Percentiles rank a stretch among this genome's conserved stretches.
These are phyloP conservation scores for Chelmon rostratus DNA, from an alignment of 2,797 vertebrate species.

Conservation along the genomic window DNA sequence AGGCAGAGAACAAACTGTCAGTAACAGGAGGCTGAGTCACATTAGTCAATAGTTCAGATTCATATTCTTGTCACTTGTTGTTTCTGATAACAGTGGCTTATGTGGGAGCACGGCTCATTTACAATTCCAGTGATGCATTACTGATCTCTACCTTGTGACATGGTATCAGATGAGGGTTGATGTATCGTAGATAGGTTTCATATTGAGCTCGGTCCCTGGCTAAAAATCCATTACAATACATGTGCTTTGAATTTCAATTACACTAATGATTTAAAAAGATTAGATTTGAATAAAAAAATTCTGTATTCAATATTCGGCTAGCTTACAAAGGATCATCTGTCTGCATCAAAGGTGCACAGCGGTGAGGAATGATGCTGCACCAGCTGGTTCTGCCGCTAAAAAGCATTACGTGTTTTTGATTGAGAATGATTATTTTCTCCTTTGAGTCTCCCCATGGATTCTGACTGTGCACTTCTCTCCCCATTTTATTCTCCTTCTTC, in stretches of 20 bases:
- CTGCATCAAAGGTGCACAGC: conserved; percentile 54
- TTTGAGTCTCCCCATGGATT: conserved; percentile 57
- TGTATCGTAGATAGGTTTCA: conserved; percentile 58
- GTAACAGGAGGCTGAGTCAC: conserved; percentile 55
- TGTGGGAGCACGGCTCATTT: conserved; percentile 63
- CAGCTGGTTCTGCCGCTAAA: conserved; percentile 60
- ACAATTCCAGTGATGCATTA: conserved; percentile 58
- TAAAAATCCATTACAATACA: conserved; percentile 55
- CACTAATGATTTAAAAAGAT: conserved; percentile 59
- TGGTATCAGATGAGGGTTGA: conserved; percentile 62
- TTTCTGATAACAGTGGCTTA: conserved; percentile 69
- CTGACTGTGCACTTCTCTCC: conserved; percentile 42
- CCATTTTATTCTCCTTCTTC: conserved; percentile 42
- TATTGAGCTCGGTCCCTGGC: conserved; percentile 46
- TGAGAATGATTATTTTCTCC: conserved; percentile 66
- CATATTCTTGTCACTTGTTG: conserved; percentile 72
- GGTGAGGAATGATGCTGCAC: conserved; percentile 49
- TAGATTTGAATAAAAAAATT: conserved; percentile 46
- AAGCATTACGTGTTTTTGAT: conserved; percentile 65
- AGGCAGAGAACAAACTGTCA: conserved; percentile 61
- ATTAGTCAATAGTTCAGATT: conserved; percentile 72
- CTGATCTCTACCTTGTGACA: conserved; percentile 68
- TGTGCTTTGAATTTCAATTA: conserved; percentile 65
- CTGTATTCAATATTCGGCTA: conserved; percentile 45
- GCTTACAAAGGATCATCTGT: conserved; percentile 56